phyloP scores from a whole-genome alignment of 2,888 invertebrate species.

The Auanema freiburgensis region DNA sequence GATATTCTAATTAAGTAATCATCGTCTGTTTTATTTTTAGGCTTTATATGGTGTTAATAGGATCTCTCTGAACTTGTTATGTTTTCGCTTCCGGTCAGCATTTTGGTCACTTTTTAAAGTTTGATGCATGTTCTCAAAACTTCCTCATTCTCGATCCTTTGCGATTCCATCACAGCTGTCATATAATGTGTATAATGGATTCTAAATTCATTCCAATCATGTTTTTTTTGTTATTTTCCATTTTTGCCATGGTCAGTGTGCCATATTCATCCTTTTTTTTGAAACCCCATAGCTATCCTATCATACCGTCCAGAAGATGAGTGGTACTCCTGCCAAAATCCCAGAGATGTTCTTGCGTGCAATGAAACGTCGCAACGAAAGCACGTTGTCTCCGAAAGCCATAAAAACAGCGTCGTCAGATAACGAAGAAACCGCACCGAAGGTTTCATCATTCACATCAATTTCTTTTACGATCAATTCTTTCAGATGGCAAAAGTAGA shows the following conservation, averaged over 20 bases:
- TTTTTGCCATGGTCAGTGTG: not conserved
- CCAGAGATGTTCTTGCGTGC: conserved; percentile 36
- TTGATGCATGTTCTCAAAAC: too few species aligned
- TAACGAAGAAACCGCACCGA: not conserved
- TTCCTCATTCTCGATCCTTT: too few species aligned
- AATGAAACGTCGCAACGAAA: conserved; percentile 14
- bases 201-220: too few species aligned
- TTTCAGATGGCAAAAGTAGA: not conserved
- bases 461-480: not conserved
- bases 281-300: not conserved
- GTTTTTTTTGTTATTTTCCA: too few species aligned
- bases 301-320: conserved; percentile 1
- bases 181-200: too few species aligned
- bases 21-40: too few species aligned
- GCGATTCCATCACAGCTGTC: too few species aligned
- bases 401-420: not conserved
- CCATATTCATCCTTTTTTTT: not conserved
- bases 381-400: not conserved
- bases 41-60: too few species aligned
- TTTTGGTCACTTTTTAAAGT: not conserved
- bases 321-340: conserved; percentile 13
- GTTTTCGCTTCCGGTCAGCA: not conserved
- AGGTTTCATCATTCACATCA: not conserved
- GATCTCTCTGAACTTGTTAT: not conserved
- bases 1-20: too few species aligned